Percentiles rank a stretch among this genome's conserved stretches.
These are phyloP conservation scores for Arnoldichthys spilopterus DNA, from an alignment of 2,797 vertebrate species.

Conservation along the genomic window DNA sequence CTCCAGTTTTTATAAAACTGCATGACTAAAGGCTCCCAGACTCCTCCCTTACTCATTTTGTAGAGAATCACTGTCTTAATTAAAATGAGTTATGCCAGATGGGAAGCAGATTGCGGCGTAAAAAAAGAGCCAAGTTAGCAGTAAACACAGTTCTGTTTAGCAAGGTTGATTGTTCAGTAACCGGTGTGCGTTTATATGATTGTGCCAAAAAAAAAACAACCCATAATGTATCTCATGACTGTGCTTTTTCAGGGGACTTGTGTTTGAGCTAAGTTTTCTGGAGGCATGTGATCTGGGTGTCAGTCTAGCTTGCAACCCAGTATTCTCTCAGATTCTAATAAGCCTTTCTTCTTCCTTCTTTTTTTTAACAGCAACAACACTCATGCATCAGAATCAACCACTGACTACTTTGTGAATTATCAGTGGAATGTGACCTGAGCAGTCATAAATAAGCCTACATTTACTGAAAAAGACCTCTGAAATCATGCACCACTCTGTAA, in stretches of 20 bases:
- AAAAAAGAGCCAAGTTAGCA: slow-evolving; percentile 61
- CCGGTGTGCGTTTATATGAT: slow-evolving; percentile 26
- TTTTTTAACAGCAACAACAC: no score
- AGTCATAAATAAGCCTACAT: no score
- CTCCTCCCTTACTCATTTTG: slow-evolving; percentile 36
- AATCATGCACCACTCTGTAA: no score
- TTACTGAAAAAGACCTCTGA: no score
- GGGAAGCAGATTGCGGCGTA: slow-evolving; percentile 65
- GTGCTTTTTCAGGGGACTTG: slow-evolving; percentile 21
- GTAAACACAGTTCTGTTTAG: slow-evolving; percentile 56
- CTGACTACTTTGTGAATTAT: no score
- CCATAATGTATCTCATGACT: slow-evolving; percentile 5
- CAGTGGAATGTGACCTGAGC: no score
- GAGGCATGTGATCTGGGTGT: slow-evolving; percentile 13
- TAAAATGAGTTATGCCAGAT: slow-evolving; percentile 68
- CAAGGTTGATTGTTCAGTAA: slow-evolving; percentile 50
- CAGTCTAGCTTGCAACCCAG: slow-evolving; percentile 9
- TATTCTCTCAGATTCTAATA: neutral
- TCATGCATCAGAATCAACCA: no score
- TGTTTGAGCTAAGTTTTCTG: neutral
- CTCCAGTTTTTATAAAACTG: slow-evolving; percentile 40
- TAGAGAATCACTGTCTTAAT: slow-evolving; percentile 63
- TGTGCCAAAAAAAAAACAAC: slow-evolving; percentile 28
- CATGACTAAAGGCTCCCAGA: slow-evolving; percentile 47
- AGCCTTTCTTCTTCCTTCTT: no score